These are phyloP conservation scores for Teleiodes luculella DNA, from an alignment of 2,888 invertebrate genomes.

Conservation along the genomic window DNA sequence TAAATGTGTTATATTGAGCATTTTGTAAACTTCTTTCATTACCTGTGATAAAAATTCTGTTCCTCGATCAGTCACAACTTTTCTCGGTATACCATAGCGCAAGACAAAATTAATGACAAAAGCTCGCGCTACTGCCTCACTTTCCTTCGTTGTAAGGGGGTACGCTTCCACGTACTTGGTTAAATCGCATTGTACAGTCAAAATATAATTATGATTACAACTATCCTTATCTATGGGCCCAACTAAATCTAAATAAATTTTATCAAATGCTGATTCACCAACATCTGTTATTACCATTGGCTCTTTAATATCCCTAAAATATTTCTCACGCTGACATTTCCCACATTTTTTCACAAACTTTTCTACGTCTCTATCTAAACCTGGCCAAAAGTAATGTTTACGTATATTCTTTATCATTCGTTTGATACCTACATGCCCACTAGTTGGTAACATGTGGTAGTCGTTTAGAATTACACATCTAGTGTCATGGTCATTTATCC, in stretches of 20 bases:
- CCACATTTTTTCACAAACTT: conserved; percentile 1
- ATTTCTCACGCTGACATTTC: conserved; percentile 9
- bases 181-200: neutral
- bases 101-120: neutral
- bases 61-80: conserved; percentile 20
- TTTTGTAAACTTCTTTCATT: conserved; percentile 23
- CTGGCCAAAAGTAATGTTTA: neutral
- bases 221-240: conserved; percentile 15
- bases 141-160: neutral
- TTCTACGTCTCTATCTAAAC: neutral
- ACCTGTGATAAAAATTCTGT: conserved; percentile 18
- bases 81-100: conserved; percentile 13
- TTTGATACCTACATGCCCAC: conserved; percentile 15
- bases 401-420: neutral
- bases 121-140: neutral
- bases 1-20: conserved; percentile 20
- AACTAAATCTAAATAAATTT: conserved; percentile 16
- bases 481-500: neutral
- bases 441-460: neutral
- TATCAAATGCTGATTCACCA: conserved; percentile 15
- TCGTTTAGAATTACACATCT: neutral
- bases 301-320: conserved; percentile 11
- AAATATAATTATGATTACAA: conserved; percentile 4
- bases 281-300: conserved; percentile 15
- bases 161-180: neutral